A percentile compares a stretch with the other conserved stretches of the same genome.
Evolutionary conservation across 2,797 vertebrate genomes (phyloP).

Genomic region (Lacerta viridis): DNA sequence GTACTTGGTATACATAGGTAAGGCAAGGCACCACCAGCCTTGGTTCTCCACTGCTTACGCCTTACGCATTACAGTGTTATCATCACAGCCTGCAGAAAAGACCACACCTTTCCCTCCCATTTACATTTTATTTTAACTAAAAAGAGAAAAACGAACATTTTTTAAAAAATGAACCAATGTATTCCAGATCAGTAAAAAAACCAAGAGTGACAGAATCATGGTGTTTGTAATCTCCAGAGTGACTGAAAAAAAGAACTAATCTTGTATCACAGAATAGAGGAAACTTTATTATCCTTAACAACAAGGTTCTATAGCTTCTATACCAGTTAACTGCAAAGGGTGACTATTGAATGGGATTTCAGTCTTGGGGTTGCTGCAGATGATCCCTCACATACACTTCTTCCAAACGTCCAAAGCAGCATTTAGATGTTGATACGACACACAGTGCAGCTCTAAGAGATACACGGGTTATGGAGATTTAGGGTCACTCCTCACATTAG

Average conservation of each 20-base stretch:
- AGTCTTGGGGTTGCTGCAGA: not conserved
- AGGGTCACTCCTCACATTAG: not conserved
- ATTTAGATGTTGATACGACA: not conserved
- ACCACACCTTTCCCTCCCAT: not conserved
- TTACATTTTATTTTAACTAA: not conserved
- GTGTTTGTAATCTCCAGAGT: not conserved
- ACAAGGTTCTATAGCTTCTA: not conserved
- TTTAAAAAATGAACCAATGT: not conserved
- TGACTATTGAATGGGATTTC: not conserved
- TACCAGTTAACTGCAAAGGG: not conserved
- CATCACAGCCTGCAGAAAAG: slow-evolving; percentile 56
- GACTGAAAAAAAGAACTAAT: not conserved
- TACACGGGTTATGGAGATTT: not conserved
- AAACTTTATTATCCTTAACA: not conserved
- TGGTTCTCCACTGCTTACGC: not conserved
- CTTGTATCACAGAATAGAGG: not conserved
- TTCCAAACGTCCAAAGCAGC: not conserved
- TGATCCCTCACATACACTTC: too few relatives aligned
- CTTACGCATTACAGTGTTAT: not conserved
- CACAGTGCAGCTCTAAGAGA: not conserved
- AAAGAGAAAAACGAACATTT: not conserved
- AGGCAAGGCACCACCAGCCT: slow-evolving; percentile 35
- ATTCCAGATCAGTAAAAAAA: not conserved
- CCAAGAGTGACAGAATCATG: not conserved
- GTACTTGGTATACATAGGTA: not conserved